These are phyloP conservation scores for Hermodice carunculata DNA, from an alignment of 2,888 invertebrate species.

Conservation along the genomic window DNA sequence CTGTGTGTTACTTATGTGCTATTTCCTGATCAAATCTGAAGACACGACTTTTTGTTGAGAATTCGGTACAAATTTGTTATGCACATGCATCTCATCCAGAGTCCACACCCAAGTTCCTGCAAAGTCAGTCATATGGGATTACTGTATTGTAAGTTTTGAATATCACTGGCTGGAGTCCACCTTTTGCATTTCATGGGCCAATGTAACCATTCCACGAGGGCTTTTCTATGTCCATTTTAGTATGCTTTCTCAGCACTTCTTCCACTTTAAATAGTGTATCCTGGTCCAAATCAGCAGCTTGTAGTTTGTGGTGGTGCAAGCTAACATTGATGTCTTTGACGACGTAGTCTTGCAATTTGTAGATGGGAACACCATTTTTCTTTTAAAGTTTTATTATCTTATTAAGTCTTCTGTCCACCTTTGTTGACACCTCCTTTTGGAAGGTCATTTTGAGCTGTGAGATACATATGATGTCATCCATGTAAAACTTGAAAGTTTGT, in stretches of 20 bases:
- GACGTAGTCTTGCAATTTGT: neutral
- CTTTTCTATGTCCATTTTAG: neutral
- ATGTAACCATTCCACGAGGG: neutral
- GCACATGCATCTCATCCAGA: too few species aligned
- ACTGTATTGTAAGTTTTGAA: too few species aligned
- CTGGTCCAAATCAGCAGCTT: neutral
- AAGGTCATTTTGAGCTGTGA: neutral
- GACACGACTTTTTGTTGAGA: too few species aligned
- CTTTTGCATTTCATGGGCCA: constrained; percentile 4
- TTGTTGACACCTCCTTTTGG: constrained; percentile 2
- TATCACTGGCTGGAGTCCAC: too few species aligned
- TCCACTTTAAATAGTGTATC: constrained; percentile 1
- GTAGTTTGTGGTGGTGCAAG: constrained; percentile 7
- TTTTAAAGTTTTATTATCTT: neutral
- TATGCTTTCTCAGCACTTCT: neutral
- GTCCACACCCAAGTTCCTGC: too few species aligned
- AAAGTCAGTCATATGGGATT: too few species aligned
- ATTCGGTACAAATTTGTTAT: too few species aligned
- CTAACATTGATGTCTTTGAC: constrained; percentile 7
- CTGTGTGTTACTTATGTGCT: too few species aligned
- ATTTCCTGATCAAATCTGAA: too few species aligned
- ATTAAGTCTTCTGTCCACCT: constrained; percentile 3
- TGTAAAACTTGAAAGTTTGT: neutral
- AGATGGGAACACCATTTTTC: neutral
- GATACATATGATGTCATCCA: constrained; percentile 3